Percentiles rank a stretch among this genome's conserved stretches.
phyloP scores from a whole-genome alignment of 1,140 invertebrate species.

The Drosophila neocordata region DNA sequence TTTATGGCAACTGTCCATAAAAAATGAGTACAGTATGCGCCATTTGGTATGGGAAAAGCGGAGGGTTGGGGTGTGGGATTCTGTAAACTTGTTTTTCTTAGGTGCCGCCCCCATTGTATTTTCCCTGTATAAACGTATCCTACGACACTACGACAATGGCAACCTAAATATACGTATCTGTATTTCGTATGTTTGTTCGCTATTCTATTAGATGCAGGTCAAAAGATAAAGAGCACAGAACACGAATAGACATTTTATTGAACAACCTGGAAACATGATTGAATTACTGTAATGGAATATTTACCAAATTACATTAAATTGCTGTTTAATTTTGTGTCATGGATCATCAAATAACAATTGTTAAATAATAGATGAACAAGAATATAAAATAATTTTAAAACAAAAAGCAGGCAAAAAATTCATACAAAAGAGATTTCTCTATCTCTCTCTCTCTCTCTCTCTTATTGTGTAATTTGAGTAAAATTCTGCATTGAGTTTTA shows the following conservation, averaged over 20 bases:
- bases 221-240: slow-evolving; percentile 61
- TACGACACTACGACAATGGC: slow-evolving; percentile 40
- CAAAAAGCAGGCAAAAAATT: not conserved
- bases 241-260: slow-evolving; percentile 56
- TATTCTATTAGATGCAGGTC: slow-evolving; percentile 67
- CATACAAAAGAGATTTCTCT: not conserved
- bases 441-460: too few species aligned
- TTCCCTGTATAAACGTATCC: slow-evolving; percentile 60
- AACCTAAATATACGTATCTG: slow-evolving; percentile 63
- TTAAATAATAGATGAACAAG: not conserved
- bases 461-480: not conserved
- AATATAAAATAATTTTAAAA: too few species aligned
- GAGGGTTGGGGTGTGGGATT: slow-evolving; percentile 37
- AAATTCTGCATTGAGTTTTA: not conserved
- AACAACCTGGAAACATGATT: slow-evolving; percentile 60
- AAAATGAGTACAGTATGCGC: slow-evolving; percentile 71
- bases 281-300: slow-evolving; percentile 57
- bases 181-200: slow-evolving; percentile 36
- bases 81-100: slow-evolving; percentile 61
- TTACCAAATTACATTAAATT: slow-evolving; percentile 24
- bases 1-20: slow-evolving; percentile 55
- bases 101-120: slow-evolving; percentile 69
- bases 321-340: slow-evolving; percentile 7
- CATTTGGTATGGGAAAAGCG: not conserved
- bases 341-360: slow-evolving; percentile 14